Conservation (phyloP, 2,113 vertebrate species). For the Mionectes macconnelli region DNA sequence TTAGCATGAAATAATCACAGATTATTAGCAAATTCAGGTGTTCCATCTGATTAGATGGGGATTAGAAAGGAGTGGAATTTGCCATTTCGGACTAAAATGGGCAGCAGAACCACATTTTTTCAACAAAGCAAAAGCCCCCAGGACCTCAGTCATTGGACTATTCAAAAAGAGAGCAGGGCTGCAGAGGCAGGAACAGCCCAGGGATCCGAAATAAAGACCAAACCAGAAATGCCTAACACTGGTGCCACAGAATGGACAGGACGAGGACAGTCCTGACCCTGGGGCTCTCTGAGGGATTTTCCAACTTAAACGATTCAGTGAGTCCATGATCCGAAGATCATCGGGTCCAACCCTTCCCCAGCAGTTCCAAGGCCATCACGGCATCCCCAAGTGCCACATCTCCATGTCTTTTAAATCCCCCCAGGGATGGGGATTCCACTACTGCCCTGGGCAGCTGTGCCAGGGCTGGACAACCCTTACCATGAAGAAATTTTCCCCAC, state of each 20-base stretch:
- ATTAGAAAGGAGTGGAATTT: background rate
- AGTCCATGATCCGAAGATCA: background rate
- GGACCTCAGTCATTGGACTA: background rate
- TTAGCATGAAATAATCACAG: slow-evolving; percentile 11
- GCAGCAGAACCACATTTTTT: background rate
- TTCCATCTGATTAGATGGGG: background rate
- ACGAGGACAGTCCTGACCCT: background rate
- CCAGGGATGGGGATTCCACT: background rate
- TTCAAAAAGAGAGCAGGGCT: background rate
- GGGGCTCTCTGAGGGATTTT: background rate
- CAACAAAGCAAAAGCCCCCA: background rate
- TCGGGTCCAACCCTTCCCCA: background rate
- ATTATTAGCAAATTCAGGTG: background rate
- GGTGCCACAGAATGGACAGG: background rate
- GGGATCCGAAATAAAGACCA: background rate
- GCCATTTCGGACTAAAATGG: background rate
- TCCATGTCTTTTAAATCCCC: background rate
- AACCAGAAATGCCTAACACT: background rate
- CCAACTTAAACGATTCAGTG: background rate
- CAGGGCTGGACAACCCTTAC: background rate
- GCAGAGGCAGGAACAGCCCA: background rate
- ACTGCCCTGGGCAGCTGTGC: background rate
- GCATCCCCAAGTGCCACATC: background rate
- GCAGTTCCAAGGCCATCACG: background rate
- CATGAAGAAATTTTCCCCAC: background rate